Base-by-base conservation (phyloP, 2,797 vertebrate genomes). In the Luscinia luscinia region DNA sequence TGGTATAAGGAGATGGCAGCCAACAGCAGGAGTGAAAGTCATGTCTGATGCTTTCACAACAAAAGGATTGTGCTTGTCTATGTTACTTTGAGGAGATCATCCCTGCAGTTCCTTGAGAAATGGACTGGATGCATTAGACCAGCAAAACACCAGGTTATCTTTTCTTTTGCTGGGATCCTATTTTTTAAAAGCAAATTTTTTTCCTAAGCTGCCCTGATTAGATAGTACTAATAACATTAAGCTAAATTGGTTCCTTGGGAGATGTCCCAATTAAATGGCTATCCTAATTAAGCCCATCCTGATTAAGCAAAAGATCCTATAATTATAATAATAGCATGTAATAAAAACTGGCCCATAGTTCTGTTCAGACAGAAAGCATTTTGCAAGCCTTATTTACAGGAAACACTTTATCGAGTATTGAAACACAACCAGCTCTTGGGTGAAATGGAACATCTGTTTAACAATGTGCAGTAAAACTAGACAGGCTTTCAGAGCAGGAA, bases 231-330 rank as follows among this genome's bases (percentile, higher is more conserved):
- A 95, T 90, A 90, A n/a, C 49, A 87, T 95, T 90, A 95, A 88
- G 45, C 7, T 91, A 91, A 94, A 96, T n/a, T 87, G 89, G 93
- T 94, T 97, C 94, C 96, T 93, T 95, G 95, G 95, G 96, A 97
- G 70, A 96, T 93, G 95, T 91, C 89, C 95, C 95, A 96, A 93
- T 97, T 97, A 96, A 96, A 95, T 93, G 94, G 83, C 96, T 95
- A 93, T 94, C 92, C 95, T 96, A 96, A 94, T 96, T 96, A 97
- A 96, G 91, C 74, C 88, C 52, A 94, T 96, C 96, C 96, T 97
- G 95, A 96, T 97, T 94, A 97, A 96, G 88, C 85, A 97, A 87
- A 94, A 93, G 54, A 91, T 91, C 70, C 64, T 95, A 96, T 97
- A 96, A 97, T 96, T 96, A 94, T 96, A 94, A 76, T 92, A 96